These are phyloP conservation scores for Vicugna pacos DNA, from an alignment of 2,113 vertebrate species.

Conservation along the genomic window DNA sequence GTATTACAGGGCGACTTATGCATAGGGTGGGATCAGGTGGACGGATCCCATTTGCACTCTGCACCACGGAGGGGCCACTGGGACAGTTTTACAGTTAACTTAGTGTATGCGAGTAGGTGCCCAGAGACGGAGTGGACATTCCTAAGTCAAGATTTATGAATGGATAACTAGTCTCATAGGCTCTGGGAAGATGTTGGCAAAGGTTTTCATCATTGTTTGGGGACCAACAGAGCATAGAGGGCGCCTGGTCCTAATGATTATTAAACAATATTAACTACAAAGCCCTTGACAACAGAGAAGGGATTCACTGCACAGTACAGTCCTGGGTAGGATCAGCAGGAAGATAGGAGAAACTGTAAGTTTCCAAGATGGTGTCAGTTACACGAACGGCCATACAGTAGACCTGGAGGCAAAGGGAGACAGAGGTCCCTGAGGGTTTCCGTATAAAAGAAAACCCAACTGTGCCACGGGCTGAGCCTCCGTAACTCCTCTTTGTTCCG, in stretches of 20 bases:
- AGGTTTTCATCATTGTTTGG: not conserved
- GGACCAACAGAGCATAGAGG: not conserved
- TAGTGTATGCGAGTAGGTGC: not conserved
- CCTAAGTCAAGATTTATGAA: not conserved
- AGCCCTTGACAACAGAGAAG: not conserved
- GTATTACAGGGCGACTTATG: not conserved
- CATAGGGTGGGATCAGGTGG: not conserved
- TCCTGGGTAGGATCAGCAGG: not conserved
- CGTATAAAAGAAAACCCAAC: not conserved
- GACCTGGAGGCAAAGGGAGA: not conserved
- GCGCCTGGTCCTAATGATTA: not conserved
- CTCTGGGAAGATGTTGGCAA: not conserved
- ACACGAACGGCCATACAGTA: not conserved
- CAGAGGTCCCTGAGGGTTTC: not conserved
- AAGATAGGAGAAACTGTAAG: not conserved
- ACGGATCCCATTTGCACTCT: not conserved
- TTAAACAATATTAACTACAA: not conserved
- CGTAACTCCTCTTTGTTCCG: not conserved
- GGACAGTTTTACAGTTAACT: not conserved
- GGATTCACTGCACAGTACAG: not conserved
- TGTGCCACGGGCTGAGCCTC: rapidly evolving
- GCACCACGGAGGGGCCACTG: not conserved
- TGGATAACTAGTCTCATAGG: not conserved
- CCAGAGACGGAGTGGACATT: not conserved
- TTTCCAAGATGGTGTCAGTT: not conserved